These are phyloP conservation scores for Polydrusus cervinus DNA, from an alignment of 2,888 invertebrate species.

Conservation along the genomic window DNA sequence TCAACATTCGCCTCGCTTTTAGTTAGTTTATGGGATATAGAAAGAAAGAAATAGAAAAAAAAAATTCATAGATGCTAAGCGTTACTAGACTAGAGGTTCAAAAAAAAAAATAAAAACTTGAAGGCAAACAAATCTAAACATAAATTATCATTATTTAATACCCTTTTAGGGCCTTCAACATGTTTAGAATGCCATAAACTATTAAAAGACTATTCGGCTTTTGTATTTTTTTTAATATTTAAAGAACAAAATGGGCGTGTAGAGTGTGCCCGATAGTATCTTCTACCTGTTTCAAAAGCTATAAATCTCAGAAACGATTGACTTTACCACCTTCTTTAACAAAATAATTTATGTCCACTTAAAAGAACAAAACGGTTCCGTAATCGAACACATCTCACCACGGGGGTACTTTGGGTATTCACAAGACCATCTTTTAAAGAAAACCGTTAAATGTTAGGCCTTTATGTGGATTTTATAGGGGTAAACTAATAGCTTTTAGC, in stretches of 20 bases:
- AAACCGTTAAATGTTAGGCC: not conserved
- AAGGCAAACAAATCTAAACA: too few species aligned
- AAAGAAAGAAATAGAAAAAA: too few species aligned
- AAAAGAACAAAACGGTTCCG: slow-evolving; percentile 16
- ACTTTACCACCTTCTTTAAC: slow-evolving; percentile 26
- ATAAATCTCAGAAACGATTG: slow-evolving; percentile 17
- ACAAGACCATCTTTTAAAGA: not conserved
- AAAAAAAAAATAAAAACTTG: too few species aligned
- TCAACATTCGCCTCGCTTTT: too few species aligned
- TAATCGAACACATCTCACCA: slow-evolving; percentile 8
- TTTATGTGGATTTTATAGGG: not conserved
- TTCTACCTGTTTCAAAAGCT: slow-evolving; percentile 19
- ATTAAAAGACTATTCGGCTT: not conserved
- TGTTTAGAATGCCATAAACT: too few species aligned
- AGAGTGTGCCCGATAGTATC: slow-evolving; percentile 1
- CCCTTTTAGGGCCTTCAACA: too few species aligned
- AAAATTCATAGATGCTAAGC: too few species aligned
- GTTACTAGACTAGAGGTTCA: too few species aligned
- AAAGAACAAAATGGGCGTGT: slow-evolving; percentile 2
- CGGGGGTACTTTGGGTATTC: not conserved
- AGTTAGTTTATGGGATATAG: too few species aligned
- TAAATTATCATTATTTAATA: not conserved
- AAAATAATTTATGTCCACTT: slow-evolving; percentile 26
- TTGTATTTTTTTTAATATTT: not conserved
- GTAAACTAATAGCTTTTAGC: not conserved